Evolutionary conservation across 2,113 vertebrate species (phyloP).

Genomic region (Eclectus roratus): DNA sequence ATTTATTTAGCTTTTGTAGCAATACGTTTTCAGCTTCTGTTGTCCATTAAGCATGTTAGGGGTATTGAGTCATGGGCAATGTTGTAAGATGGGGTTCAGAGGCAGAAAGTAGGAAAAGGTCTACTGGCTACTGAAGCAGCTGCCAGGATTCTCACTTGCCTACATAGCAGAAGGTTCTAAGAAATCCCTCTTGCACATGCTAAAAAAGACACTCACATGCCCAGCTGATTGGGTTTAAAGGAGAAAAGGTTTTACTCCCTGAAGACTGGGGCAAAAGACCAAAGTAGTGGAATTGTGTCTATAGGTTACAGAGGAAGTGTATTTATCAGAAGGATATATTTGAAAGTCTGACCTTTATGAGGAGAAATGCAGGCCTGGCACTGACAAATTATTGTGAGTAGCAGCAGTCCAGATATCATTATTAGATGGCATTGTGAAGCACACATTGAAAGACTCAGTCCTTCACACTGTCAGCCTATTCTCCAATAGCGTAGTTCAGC

Average conservation of each 20-base stretch:
- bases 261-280: not conserved
- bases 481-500: not conserved
- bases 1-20: not conserved
- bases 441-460: not conserved
- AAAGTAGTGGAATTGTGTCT: not conserved
- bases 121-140: not conserved
- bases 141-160: not conserved
- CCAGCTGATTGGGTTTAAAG: not conserved
- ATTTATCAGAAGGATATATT: not conserved
- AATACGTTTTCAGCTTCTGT: not conserved
- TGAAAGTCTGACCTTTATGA: slow-evolving; percentile 17
- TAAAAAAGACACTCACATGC: not conserved
- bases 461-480: not conserved
- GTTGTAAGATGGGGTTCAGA: not conserved
- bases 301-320: not conserved
- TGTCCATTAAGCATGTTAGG: not conserved
- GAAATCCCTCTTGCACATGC: not conserved
- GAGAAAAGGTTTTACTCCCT: not conserved
- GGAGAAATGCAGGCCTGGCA: not conserved
- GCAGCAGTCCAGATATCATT: not conserved
- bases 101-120: not conserved
- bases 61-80: not conserved
- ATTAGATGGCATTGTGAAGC: not conserved
- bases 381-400: not conserved
- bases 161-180: not conserved